Conservation (phyloP, 23 tunicate genomes). For the Trididemnum clinides region DNA sequence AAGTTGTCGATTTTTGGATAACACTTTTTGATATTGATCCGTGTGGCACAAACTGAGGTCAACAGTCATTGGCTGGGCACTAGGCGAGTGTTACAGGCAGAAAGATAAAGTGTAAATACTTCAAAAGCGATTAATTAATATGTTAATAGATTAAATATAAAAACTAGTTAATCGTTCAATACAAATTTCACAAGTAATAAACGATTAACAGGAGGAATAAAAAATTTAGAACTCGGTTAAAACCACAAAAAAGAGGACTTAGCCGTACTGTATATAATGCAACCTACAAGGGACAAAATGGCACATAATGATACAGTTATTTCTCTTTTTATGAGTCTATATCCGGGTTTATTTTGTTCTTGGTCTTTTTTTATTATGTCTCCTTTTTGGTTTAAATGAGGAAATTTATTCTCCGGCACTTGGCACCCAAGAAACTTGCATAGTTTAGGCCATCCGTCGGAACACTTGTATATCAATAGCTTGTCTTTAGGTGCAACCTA, state of each 20-base stretch:
- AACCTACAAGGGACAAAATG: slow-evolving; percentile 50
- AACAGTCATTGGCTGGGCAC: too few species aligned
- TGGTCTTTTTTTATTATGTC: slow-evolving; percentile 41
- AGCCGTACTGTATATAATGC: slow-evolving; percentile 30
- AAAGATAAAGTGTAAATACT: too few species aligned
- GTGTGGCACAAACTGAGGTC: too few species aligned
- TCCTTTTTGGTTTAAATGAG: slow-evolving; percentile 66
- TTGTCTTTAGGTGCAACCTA: slow-evolving; percentile 70
- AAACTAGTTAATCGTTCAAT: too few species aligned
- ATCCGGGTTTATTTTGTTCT: slow-evolving; percentile 44
- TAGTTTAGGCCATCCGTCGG: slow-evolving; percentile 60
- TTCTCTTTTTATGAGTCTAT: slow-evolving; percentile 43
- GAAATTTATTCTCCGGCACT: slow-evolving; percentile 54
- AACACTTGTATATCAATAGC: slow-evolving; percentile 57
- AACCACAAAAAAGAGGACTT: not conserved
- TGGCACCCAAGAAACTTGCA: slow-evolving; percentile 69
- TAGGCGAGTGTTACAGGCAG: too few species aligned
- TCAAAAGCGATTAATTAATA: too few species aligned
- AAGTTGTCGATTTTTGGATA: too few species aligned
- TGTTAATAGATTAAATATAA: too few species aligned
- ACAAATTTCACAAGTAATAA: too few species aligned
- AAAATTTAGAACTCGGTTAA: too few species aligned
- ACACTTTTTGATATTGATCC: too few species aligned
- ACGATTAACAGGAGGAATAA: too few species aligned
- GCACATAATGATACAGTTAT: slow-evolving; percentile 61